phyloP scores from a whole-genome alignment of 1,140 invertebrate species.

The Caenorhabditis remanei region DNA sequence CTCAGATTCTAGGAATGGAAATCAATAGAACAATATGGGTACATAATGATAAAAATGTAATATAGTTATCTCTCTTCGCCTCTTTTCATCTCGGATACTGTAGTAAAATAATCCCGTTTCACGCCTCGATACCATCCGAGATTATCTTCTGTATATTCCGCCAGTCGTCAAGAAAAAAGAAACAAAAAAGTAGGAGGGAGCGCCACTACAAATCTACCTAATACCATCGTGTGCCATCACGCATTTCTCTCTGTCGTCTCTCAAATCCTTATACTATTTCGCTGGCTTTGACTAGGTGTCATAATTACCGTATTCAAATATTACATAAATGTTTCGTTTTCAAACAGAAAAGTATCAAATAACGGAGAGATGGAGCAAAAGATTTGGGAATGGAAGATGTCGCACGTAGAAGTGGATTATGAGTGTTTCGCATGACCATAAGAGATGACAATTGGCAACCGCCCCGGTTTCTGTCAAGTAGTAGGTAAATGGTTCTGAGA shows the following conservation, averaged over 20 bases:
- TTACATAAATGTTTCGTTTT: not conserved
- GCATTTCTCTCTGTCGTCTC: constrained; percentile 1
- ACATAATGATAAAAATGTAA: not conserved
- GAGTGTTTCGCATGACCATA: constrained; percentile 32
- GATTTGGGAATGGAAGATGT: not conserved
- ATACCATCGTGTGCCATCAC: constrained; percentile 45
- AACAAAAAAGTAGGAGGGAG: constrained; percentile 37
- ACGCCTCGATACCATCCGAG: constrained; percentile 6
- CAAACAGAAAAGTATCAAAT: not conserved
- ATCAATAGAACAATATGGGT: not conserved
- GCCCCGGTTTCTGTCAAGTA: constrained; percentile 4
- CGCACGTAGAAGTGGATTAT: not conserved
- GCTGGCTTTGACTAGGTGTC: not conserved
- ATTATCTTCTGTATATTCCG: not conserved
- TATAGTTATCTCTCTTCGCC: not conserved
- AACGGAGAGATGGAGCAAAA: not conserved
- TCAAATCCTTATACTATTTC: not conserved
- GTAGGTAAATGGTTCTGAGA: not conserved
- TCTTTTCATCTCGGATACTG: not conserved
- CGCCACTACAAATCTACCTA: constrained; percentile 9
- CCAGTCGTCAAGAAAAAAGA: not conserved
- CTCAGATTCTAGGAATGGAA: too few species aligned
- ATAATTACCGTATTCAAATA: constrained; percentile 51
- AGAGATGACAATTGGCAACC: constrained; percentile 7
- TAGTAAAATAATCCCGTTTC: constrained; percentile 50